Base-by-base conservation (phyloP, 2,888 invertebrate species). In the Platycheirus rosarum region DNA sequence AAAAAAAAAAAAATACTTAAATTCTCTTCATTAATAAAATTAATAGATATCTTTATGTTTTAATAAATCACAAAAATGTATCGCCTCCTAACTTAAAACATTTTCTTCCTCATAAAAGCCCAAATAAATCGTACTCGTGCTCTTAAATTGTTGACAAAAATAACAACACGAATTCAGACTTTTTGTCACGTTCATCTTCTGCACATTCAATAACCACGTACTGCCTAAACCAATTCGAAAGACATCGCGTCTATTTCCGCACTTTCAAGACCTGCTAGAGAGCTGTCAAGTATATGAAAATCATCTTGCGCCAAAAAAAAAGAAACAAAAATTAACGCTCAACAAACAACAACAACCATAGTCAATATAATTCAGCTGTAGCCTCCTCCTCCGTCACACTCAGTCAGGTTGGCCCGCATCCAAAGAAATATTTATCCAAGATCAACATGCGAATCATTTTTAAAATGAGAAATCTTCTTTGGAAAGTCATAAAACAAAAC, bases 361-460 rank as follows among this genome's bases (percentile, higher is more conserved):
- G 18, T 48, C 63, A 55, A 70, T 63, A 70, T 18, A 63, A 51
- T 53, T 69, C 32, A 60, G 8, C 16, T 18, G 16, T 13, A 20
- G 16, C 23, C 11, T 9, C 35, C 18, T 37, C 11, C 40, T 18
- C 18, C 60, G 40, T 48, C 60, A 16, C 37, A 51, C 55, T 74
- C 57, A 35, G 26, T 65, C 62, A 65, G 40, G 65, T 60, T 80
- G 80, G 80, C 80, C 2, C 14, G 26, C 40, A 13, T 76, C 80
- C 80, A 80, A 80, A 53, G 60, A 76, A 80, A 76, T 80, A 76
- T 80, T 80, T 80, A 80, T 62, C 68, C 80, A 80, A 80, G 65
- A 80, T 49, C 80, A 76, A 76, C 70, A 80, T 53, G 80, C 80
- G 75, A 76, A 71, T 75, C 69, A n/a, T 74, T 65, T 57, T 57